phyloP scores from a whole-genome alignment of 2,797 vertebrate genomes.

The Takifugu ocellatus region DNA sequence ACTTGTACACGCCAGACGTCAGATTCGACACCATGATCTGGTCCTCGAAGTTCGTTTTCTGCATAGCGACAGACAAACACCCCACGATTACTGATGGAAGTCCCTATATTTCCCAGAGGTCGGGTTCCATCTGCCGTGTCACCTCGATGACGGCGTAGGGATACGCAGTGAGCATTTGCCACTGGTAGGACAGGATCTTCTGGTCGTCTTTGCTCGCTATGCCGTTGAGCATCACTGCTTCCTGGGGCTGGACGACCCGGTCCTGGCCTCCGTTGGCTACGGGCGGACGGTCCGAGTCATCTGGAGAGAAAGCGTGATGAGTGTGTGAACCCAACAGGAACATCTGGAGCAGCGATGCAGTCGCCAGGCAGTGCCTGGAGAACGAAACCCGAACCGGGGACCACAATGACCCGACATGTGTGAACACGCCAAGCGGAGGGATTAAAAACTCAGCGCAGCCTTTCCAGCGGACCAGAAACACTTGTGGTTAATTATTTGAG shows the following conservation, averaged over 20 bases:
- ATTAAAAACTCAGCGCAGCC: conserved; percentile 9
- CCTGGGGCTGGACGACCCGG: conserved; percentile 83
- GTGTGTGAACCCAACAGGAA: background rate
- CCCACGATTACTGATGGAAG: background rate
- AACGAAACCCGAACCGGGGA: conserved; percentile 25
- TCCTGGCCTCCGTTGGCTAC: conserved; percentile 76
- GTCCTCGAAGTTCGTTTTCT: conserved; percentile 71
- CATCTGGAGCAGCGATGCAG: background rate
- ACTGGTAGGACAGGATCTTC: conserved; percentile 67
- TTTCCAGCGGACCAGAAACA: background rate
- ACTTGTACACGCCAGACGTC: conserved; percentile 83
- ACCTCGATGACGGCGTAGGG: conserved; percentile 75
- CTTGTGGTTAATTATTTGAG: background rate
- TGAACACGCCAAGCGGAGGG: conserved; percentile 34
- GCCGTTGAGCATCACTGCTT: conserved; percentile 78
- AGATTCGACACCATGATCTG: conserved; percentile 83
- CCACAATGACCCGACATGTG: conserved; percentile 31
- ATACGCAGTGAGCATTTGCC: conserved; percentile 74
- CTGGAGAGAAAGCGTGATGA: conserved; percentile 32
- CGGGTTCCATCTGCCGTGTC: conserved; percentile 3
- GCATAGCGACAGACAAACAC: background rate
- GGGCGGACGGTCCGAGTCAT: conserved; percentile 70
- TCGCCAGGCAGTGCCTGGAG: background rate
- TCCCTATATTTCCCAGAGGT: background rate
- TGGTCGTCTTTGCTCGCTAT: conserved; percentile 78